Conservation (phyloP, 2,797 vertebrate genomes). For the Petrocephalus sullivani region DNA sequence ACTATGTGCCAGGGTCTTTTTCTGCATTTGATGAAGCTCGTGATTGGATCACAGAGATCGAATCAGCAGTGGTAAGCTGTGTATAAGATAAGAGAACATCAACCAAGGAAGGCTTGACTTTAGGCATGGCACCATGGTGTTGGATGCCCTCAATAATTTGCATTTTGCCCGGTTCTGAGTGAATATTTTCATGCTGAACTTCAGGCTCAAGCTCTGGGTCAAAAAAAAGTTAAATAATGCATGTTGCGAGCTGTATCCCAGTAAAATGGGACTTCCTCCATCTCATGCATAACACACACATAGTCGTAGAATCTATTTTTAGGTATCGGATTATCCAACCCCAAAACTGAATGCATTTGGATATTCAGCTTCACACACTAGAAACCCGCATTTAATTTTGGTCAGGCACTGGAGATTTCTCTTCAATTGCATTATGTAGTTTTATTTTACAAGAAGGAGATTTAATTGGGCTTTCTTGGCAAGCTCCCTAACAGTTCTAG, state of each 20-base stretch:
- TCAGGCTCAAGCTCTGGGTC: neutral
- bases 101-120: neutral
- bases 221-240: neutral
- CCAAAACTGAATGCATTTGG: constrained; percentile 7
- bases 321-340: constrained; percentile 13
- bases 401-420: neutral
- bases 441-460: neutral
- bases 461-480: neutral
- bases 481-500: neutral
- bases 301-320: constrained; percentile 4
- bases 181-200: constrained; percentile 7
- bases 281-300: neutral
- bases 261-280: neutral
- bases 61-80: neutral
- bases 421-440: neutral
- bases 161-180: neutral
- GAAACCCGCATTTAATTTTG: neutral
- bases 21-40: neutral
- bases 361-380: neutral
- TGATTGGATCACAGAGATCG: neutral
- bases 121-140: neutral
- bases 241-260: neutral
- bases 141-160: neutral
- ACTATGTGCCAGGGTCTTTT: neutral
- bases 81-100: neutral